phyloP scores from a whole-genome alignment of 2,888 invertebrate species.

The Plagodis dolabraria region DNA sequence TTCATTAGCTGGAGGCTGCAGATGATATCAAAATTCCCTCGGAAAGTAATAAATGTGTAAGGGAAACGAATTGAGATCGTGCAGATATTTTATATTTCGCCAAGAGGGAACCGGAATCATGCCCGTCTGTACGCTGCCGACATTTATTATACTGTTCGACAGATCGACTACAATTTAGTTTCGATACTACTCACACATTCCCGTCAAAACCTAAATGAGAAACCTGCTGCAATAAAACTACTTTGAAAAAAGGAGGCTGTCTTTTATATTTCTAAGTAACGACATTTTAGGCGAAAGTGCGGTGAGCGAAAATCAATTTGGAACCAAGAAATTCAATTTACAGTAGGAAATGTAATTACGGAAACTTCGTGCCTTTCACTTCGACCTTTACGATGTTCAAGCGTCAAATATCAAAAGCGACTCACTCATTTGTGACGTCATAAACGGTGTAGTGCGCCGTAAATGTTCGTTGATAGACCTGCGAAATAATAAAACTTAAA shows the following conservation, averaged over 20 bases:
- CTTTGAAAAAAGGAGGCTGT: conserved; percentile 15
- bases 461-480: conserved; percentile 94
- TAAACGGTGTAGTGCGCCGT: conserved; percentile 96
- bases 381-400: conserved; percentile 50
- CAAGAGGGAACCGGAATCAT: conserved; percentile 40
- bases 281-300: conserved; percentile 44
- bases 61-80: conserved; percentile 57
- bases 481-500: conserved; percentile 66
- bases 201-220: conserved; percentile 15
- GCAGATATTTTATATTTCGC: conserved; percentile 58
- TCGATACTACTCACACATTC: conserved; percentile 15
- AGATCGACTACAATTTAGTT: conserved; percentile 38
- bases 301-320: conserved; percentile 57
- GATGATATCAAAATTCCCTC: conserved; percentile 38
- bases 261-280: conserved; percentile 39
- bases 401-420: conserved; percentile 64
- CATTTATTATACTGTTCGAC: conserved; percentile 45
- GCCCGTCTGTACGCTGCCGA: conserved; percentile 33
- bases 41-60: conserved; percentile 50
- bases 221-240: conserved; percentile 17
- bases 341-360: conserved; percentile 55
- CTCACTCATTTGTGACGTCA: conserved; percentile 96
- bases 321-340: conserved; percentile 56
- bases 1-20: conserved; percentile 34
- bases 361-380: conserved; percentile 46